Base-by-base conservation (phyloP, 2,797 vertebrate genomes). In the Sparus aurata region DNA sequence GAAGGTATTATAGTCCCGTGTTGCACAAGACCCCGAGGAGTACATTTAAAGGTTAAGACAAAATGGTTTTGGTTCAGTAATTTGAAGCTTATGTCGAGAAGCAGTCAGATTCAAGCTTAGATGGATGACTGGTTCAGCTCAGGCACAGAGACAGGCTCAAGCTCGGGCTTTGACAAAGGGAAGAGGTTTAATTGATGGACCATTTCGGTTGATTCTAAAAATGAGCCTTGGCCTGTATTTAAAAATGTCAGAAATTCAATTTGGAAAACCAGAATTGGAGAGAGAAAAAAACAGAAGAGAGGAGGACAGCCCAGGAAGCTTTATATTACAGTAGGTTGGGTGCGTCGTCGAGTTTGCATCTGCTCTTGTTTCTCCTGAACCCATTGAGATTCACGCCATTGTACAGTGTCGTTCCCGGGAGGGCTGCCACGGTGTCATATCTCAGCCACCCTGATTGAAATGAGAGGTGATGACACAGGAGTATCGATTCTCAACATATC, bases 401-500 rank as follows among this genome's bases (percentile, higher is more conserved):
- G 67, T 55, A 13, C 38, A 5, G 41, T 45, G 47, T 38, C 34
- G 12, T 73, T 80, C 79, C 67, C 66, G 1, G 47, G 77, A 72
- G 87, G 66, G 76, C 43, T 62, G 72, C 81, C 71, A 41, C 57
- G 57, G 79, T 76, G 75, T 91, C 91, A 93, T 91, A 87, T 91
- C 83, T 70, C 61, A 58, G 60, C 73, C 60, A 3, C 16, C 41
- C 38, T 86, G 90, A 93, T 84, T 90, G 86, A 92, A 92, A 89
- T 85, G 75, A 93, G 89, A 88, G 86, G 80, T 74, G 89, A 90
- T 93, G 93, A 93, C 89, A 91, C 85, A 58, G 82, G 68, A 23
- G 27, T 87, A 95, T 94, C 57, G 92, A 95, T 94, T 87, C 84
- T 61, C 55, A 73, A 79, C 87, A 90, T 77, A 91, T 93, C 91